Percentiles rank a stretch among this genome's conserved stretches.
Conservation (phyloP, 2,797 vertebrate genomes). For the Crenuchus spilurus region DNA sequence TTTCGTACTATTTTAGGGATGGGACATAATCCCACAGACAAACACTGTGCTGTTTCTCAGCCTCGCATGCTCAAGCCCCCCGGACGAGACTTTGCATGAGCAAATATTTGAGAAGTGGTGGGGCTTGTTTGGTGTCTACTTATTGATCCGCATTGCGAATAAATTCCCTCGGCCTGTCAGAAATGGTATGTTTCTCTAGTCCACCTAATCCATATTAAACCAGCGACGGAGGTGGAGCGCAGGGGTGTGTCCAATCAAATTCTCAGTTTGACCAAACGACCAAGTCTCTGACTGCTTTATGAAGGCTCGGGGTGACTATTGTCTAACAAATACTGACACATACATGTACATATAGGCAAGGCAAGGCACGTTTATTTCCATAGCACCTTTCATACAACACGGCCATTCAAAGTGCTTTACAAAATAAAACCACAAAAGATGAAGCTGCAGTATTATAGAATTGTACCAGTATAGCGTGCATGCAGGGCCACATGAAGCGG, state of each 20-base stretch:
- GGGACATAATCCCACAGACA: slow-evolving; percentile 66
- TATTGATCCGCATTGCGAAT: slow-evolving; percentile 73
- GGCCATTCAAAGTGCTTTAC: no score
- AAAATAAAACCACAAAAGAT: no score
- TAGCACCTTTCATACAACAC: no score
- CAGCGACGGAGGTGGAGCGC: slow-evolving; percentile 36
- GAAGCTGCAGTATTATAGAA: no score
- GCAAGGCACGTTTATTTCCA: no score
- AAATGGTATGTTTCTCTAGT: slow-evolving; percentile 63
- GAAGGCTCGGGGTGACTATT: not conserved
- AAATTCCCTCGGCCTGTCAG: slow-evolving; percentile 61
- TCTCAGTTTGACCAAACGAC: not conserved
- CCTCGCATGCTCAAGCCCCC: slow-evolving; percentile 63
- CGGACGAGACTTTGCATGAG: slow-evolving; percentile 61
- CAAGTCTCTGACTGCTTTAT: not conserved
- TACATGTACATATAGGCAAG: no score
- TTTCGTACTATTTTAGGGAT: slow-evolving; percentile 65
- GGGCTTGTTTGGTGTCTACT: slow-evolving; percentile 72
- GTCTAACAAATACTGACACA: not conserved
- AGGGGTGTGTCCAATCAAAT: slow-evolving; percentile 4
- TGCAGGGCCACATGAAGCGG: no score
- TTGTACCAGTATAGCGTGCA: no score
- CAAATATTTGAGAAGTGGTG: slow-evolving; percentile 76
- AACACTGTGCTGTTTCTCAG: slow-evolving; percentile 69
- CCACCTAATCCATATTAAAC: slow-evolving; percentile 61